These are phyloP conservation scores for Tachysurus fulvidraco DNA, from an alignment of 2,113 vertebrate genomes.

Conservation along the genomic window DNA sequence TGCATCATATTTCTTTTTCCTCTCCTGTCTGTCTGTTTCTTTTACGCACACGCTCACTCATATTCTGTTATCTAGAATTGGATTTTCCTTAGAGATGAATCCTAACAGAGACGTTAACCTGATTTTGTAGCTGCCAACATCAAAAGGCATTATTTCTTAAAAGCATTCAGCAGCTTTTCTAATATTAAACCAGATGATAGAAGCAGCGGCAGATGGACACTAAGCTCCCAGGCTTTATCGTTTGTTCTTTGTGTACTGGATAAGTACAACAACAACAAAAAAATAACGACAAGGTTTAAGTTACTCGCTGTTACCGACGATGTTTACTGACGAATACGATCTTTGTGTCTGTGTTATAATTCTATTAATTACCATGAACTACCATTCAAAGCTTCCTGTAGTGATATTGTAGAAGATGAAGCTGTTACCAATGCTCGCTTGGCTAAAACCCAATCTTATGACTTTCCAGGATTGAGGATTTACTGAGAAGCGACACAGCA, in stretches of 20 bases:
- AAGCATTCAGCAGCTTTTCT: conserved; percentile 45
- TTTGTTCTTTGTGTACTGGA: conserved; percentile 41
- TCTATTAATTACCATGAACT: not conserved
- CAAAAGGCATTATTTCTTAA: conserved; percentile 59
- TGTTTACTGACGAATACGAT: not conserved
- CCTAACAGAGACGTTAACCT: conserved; percentile 45
- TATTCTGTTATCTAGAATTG: conserved; percentile 31
- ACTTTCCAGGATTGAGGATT: not conserved
- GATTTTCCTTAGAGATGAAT: conserved; percentile 41
- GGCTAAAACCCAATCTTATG: not conserved
- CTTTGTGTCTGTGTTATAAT: not conserved
- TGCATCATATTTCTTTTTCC: conserved; percentile 27
- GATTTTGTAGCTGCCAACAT: conserved; percentile 49
- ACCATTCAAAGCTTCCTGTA: not conserved
- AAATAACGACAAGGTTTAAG: not conserved
- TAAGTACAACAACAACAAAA: not conserved
- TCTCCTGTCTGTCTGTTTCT: conserved; percentile 26
- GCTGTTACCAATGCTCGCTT: not conserved
- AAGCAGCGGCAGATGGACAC: conserved; percentile 59
- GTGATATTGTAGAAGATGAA: not conserved
- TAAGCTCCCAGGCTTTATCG: conserved; percentile 59
- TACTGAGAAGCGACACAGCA: not conserved
- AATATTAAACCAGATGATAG: conserved; percentile 50
- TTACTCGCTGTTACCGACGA: too few relatives aligned
- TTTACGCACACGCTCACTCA: conserved; percentile 8